These are phyloP conservation scores for Crotalus helleri DNA, from an alignment of 2,113 vertebrate species.

Conservation along the genomic window DNA sequence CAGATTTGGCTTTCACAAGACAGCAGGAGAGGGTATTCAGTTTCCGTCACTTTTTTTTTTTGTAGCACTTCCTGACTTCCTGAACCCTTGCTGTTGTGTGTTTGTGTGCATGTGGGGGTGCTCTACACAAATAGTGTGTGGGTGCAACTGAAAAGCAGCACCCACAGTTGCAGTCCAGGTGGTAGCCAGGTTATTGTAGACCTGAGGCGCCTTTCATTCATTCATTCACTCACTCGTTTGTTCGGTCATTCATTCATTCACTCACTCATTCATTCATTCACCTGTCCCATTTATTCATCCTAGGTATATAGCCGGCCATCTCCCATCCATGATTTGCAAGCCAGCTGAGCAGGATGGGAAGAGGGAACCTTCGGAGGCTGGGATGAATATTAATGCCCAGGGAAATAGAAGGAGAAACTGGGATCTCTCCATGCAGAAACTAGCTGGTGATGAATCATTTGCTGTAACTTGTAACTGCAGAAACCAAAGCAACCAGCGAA, in stretches of 20 bases:
- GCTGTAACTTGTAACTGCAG: conserved; percentile 44
- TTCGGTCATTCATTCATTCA: no score
- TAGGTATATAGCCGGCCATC: neutral
- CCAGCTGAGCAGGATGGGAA: neutral
- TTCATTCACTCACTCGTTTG: neutral
- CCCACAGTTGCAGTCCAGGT: accelerated
- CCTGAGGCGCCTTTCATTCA: neutral
- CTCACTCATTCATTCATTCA: neutral
- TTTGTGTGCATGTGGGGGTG: accelerated
- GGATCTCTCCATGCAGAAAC: conserved; percentile 33
- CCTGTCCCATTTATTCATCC: neutral
- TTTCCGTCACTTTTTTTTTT: conserved; percentile 16
- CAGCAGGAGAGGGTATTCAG: conserved; percentile 41
- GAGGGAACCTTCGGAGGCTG: conserved; percentile 1
- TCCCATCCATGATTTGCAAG: neutral
- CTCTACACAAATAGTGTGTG: neutral
- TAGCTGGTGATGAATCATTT: conserved; percentile 43
- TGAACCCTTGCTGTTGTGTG: neutral
- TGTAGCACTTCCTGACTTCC: neutral
- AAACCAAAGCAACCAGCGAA: neutral
- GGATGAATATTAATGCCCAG: conserved; percentile 14
- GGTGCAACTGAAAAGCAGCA: neutral
- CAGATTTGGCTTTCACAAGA: conserved; percentile 27
- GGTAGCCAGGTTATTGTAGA: neutral
- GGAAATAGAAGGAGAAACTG: neutral